Percentiles rank a stretch among this genome's conserved stretches.
These are phyloP conservation scores for Masticophis lateralis DNA, from an alignment of 2,797 vertebrate genomes.

Conservation along the genomic window DNA sequence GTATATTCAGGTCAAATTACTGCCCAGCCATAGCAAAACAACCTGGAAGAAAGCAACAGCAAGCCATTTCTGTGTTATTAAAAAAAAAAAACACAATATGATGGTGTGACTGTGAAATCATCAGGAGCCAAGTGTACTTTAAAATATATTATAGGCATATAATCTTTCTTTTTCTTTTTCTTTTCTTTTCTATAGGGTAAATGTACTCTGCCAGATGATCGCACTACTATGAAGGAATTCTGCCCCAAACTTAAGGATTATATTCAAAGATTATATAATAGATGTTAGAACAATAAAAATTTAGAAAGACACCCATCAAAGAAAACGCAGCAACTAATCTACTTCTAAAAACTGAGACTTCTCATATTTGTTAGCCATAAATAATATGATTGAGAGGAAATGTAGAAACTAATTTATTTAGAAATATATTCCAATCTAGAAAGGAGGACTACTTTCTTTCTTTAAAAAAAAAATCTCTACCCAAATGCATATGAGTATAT, in stretches of 20 bases:
- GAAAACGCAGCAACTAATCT: background rate
- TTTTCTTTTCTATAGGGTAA: background rate
- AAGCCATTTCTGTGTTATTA: background rate
- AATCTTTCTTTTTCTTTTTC: background rate
- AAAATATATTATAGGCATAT: background rate
- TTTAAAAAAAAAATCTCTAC: background rate
- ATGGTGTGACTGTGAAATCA: background rate
- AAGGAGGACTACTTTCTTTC: background rate
- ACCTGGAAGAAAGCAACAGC: background rate
- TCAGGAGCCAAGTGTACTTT: background rate
- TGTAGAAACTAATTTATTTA: background rate
- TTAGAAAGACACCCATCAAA: background rate
- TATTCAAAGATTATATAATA: background rate
- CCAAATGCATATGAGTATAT: background rate
- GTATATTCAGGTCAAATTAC: background rate
- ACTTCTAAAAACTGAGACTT: background rate
- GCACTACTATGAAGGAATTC: background rate
- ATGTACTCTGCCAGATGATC: background rate
- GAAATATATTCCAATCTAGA: background rate
- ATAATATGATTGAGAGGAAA: background rate
- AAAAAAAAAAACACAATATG: background rate
- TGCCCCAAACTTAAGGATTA: background rate
- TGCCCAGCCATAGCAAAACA: background rate
- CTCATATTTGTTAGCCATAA: background rate
- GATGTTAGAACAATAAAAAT: background rate